A percentile compares a stretch with the other conserved stretches of the same genome.
Conservation (phyloP, 2,888 invertebrate genomes). For the Aspidiotus destructor region DNA sequence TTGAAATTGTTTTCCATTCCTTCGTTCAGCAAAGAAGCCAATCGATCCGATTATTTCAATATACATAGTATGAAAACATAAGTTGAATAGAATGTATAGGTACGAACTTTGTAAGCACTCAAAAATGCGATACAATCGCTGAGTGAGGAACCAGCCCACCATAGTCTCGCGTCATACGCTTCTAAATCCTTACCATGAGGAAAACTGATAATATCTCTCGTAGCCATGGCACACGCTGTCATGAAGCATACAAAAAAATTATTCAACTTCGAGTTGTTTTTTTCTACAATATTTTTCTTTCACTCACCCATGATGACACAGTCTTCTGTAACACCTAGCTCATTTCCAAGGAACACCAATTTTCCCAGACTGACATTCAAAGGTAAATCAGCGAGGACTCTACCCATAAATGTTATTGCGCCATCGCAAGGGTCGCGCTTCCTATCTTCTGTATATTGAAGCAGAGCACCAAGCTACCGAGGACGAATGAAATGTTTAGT, state of each 20-base stretch:
- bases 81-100: too few relatives aligned
- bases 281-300: too few relatives aligned
- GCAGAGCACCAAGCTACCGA: constrained; percentile 65
- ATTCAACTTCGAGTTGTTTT: too few relatives aligned
- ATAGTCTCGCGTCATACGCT: constrained; percentile 63
- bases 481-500: too few relatives aligned
- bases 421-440: constrained; percentile 58
- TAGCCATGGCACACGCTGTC: constrained; percentile 70
- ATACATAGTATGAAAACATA: too few relatives aligned
- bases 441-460: constrained; percentile 43
- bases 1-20: too few relatives aligned
- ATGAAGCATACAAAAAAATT: constrained; percentile 36
- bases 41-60: too few relatives aligned
- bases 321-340: constrained; percentile 75
- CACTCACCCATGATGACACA: constrained; percentile 64
- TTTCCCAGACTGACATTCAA: constrained; percentile 72
- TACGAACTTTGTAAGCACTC: constrained; percentile 63
- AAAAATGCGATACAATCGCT: constrained; percentile 76
- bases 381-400: constrained; percentile 70
- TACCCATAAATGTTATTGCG: constrained; percentile 75
- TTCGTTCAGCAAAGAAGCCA: too few relatives aligned
- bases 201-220: constrained; percentile 67
- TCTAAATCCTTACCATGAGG: constrained; percentile 60
- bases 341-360: constrained; percentile 73
- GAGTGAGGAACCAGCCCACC: constrained; percentile 71